Percentiles rank a stretch among this genome's conserved stretches.
Evolutionary conservation across 2,797 vertebrate species (phyloP).

Genomic region (Microctenopoma lineatum): DNA sequence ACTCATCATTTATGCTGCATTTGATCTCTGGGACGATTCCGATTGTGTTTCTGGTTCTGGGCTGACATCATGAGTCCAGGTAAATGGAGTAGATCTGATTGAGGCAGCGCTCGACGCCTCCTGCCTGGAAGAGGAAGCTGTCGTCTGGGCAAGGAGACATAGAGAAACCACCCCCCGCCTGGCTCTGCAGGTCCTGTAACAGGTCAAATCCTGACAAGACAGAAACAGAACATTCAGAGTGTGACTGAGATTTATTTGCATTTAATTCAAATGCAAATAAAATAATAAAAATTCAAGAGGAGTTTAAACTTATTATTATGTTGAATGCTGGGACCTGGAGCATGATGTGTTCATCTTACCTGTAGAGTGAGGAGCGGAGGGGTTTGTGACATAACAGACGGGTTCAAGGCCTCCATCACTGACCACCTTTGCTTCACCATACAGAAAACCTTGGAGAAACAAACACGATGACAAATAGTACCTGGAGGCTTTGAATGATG

Average conservation of each 20-base stretch:
- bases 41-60: not conserved
- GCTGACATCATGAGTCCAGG: conserved; percentile 72
- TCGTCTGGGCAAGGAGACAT: conserved; percentile 72
- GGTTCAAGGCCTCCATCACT: conserved; percentile 63
- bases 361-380: conserved; percentile 55
- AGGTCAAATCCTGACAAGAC: conserved; percentile 69
- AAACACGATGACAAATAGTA: conserved; percentile 10
- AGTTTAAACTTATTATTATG: no score
- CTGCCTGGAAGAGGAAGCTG: conserved; percentile 77
- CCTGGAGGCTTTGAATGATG: no score
- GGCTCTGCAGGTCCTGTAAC: conserved; percentile 77
- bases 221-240: not conserved
- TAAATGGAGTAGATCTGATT: conserved; percentile 79
- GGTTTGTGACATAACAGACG: conserved; percentile 59
- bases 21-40: not conserved
- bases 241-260: no score
- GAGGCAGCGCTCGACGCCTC: conserved; percentile 75
- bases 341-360: conserved; percentile 43
- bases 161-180: conserved; percentile 61
- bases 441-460: conserved; percentile 63
- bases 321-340: no score
- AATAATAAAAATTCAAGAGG: no score
- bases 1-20: conserved; percentile 11
- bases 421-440: conserved; percentile 63
- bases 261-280: no score